Evolutionary conservation across 30 jellyfish, hydroid and myxozoan species (phyloP).

Genomic region (Mastigias papua): DNA sequence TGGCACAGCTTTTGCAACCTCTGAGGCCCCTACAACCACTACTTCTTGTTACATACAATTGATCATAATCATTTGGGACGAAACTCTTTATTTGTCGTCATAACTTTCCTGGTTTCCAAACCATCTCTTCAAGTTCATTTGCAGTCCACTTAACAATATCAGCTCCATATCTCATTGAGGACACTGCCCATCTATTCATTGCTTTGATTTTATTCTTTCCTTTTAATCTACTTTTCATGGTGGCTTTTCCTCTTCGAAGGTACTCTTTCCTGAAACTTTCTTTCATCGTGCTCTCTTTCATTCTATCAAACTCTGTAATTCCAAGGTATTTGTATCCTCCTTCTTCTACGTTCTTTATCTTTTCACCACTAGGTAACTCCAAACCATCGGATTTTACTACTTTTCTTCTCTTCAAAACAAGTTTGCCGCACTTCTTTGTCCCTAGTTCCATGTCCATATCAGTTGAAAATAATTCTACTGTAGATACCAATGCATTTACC

Average conservation of each 20-base stretch:
- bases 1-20: conserved; percentile 10
- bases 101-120: conserved; percentile 8
- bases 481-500: not conserved
- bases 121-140: not conserved
- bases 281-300: conserved; percentile 9
- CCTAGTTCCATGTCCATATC: conserved; percentile 55
- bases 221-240: conserved; percentile 1
- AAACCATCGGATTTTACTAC: conserved; percentile 24
- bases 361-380: conserved; percentile 42
- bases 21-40: conserved; percentile 36
- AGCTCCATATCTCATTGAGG: conserved; percentile 21
- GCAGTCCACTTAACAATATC: conserved; percentile 14
- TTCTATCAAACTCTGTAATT: conserved; percentile 15
- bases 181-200: conserved; percentile 24
- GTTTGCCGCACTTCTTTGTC: conserved; percentile 41
- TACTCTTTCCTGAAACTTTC: conserved; percentile 29
- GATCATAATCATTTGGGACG: conserved; percentile 11
- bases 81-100: conserved; percentile 9
- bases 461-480: conserved; percentile 3
- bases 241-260: conserved; percentile 3
- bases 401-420: conserved; percentile 41
- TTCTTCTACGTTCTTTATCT: conserved; percentile 25
- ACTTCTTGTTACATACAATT: conserved; percentile 14
- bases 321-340: conserved; percentile 44
- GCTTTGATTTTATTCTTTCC: conserved; percentile 17